phyloP scores from a whole-genome alignment of 2,797 vertebrate species.

The Balearica regulorum region DNA sequence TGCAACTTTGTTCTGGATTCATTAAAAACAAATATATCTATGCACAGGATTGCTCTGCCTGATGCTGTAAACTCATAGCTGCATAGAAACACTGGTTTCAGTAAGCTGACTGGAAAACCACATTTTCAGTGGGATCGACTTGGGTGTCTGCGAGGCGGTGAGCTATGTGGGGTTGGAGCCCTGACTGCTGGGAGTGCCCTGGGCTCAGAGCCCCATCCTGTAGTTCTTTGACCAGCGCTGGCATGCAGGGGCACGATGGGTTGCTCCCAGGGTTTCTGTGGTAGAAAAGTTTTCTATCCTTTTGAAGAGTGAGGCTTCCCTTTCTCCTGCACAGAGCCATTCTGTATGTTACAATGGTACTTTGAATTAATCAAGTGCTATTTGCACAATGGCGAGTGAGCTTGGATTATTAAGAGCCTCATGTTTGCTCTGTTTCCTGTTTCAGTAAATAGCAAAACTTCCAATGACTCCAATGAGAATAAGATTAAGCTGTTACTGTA shows the following conservation, averaged over 20 bases:
- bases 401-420: background rate
- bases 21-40: background rate
- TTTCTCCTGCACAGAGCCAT: background rate
- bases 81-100: background rate
- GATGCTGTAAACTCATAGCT: background rate
- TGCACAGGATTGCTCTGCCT: background rate
- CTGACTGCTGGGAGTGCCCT: background rate
- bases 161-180: fast-evolving
- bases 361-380: background rate
- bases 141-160: too few species aligned
- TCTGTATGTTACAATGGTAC: background rate
- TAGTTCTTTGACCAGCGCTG: background rate
- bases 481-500: slow-evolving; percentile 44
- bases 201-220: background rate
- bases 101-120: background rate
- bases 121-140: background rate
- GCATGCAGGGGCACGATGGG: background rate
- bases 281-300: background rate
- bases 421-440: slow-evolving; percentile 27
- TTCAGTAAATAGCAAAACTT: slow-evolving; percentile 47
- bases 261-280: background rate
- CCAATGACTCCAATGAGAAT: slow-evolving; percentile 13
- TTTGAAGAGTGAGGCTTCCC: background rate
- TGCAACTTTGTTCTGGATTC: background rate
- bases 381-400: background rate